Evolutionary conservation across 2,797 vertebrate genomes (phyloP).

Genomic region (Xenops minutus): DNA sequence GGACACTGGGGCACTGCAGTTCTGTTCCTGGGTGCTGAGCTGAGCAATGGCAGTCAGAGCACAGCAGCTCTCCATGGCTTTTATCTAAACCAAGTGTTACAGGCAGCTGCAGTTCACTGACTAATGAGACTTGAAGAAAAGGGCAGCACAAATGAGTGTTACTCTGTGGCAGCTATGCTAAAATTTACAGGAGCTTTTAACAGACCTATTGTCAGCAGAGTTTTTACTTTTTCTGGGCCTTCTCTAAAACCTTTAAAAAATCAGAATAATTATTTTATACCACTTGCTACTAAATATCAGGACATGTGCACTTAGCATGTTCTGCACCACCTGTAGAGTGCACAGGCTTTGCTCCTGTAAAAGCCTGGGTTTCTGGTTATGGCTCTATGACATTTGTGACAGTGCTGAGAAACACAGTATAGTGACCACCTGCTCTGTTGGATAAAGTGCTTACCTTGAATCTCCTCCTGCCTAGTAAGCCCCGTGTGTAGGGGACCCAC

Average conservation of each 20-base stretch:
- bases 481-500: rapidly evolving
- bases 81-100: neutral
- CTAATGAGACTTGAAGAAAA: neutral
- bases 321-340: neutral
- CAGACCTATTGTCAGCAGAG: neutral
- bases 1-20: neutral
- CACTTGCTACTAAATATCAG: neutral
- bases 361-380: neutral
- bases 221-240: neutral
- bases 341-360: neutral
- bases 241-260: neutral
- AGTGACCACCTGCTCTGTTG: neutral
- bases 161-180: neutral
- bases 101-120: neutral
- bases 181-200: neutral
- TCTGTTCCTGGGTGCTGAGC: neutral
- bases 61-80: neutral
- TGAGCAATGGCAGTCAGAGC: neutral
- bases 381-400: neutral
- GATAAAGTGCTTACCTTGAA: neutral
- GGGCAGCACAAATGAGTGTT: neutral
- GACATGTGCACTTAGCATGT: neutral
- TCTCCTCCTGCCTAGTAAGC: neutral
- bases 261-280: neutral
- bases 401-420: neutral